Conservation (phyloP, 2,888 invertebrate species). For the Apoderus coryli region DNA sequence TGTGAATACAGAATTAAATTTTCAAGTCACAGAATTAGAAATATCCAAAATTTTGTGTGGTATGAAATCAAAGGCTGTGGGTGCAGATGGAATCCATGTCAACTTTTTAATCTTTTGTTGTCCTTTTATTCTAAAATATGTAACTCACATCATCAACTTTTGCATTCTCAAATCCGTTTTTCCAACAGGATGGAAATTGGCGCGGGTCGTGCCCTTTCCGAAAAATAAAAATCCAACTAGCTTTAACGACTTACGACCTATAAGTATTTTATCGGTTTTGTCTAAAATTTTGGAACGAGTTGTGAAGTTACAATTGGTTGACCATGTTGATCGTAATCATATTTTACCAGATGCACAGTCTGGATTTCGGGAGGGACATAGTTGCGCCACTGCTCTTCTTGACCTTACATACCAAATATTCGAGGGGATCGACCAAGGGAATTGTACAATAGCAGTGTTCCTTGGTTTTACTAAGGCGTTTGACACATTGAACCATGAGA, state of each 20-base stretch:
- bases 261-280: slow-evolving; percentile 8
- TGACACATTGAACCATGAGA: slow-evolving; percentile 1
- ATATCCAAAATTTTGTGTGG: background rate
- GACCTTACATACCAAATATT: slow-evolving; percentile 6
- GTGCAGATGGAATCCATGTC: slow-evolving; percentile 2
- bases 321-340: background rate
- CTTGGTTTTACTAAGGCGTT: slow-evolving; percentile 4
- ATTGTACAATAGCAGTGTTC: slow-evolving; percentile 4
- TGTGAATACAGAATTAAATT: no score
- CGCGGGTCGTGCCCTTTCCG: slow-evolving; percentile 8
- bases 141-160: slow-evolving; percentile 6
- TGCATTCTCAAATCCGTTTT: slow-evolving; percentile 7
- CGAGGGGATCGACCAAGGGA: slow-evolving; percentile 3
- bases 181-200: slow-evolving; percentile 7
- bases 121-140: slow-evolving; percentile 8
- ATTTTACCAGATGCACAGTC: background rate
- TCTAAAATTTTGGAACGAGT: slow-evolving; percentile 9
- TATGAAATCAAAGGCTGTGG: slow-evolving; percentile 5
- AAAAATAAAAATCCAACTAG: slow-evolving; percentile 2
- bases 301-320: no score
- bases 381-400: no score
- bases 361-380: no score
- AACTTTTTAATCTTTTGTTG: slow-evolving; percentile 6
- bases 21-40: slow-evolving; percentile 1
- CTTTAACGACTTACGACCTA: slow-evolving; percentile 8